These are phyloP conservation scores for Acanthococcus lagerstroemiae DNA, from an alignment of 2,888 invertebrate species.

Conservation along the genomic window DNA sequence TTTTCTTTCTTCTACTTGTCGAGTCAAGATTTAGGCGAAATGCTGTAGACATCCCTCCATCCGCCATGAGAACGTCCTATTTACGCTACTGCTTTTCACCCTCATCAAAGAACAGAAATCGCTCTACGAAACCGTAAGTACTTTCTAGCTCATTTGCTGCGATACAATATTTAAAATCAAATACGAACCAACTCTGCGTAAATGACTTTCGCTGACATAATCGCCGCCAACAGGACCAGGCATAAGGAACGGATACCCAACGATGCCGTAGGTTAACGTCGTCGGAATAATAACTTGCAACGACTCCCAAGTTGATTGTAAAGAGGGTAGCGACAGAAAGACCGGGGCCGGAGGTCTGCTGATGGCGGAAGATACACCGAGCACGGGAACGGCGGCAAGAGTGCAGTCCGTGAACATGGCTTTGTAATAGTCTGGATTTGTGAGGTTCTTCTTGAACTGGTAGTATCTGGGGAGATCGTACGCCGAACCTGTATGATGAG, in stretches of 20 bases:
- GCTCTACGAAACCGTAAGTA: neutral
- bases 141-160: neutral
- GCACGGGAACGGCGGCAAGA: constrained; percentile 46
- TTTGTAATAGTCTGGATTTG: constrained; percentile 75
- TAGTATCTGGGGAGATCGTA: constrained; percentile 81
- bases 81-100: neutral
- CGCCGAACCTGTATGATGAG: constrained; percentile 47
- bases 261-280: constrained; percentile 73
- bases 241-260: constrained; percentile 86
- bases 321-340: constrained; percentile 74
- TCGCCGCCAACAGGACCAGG: constrained; percentile 92
- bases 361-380: constrained; percentile 76
- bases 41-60: too few species aligned
- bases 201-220: constrained; percentile 48
- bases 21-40: too few species aligned
- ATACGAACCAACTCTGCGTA: neutral
- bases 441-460: constrained; percentile 55
- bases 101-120: neutral
- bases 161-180: neutral
- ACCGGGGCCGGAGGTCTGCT: constrained; percentile 71
- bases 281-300: constrained; percentile 74
- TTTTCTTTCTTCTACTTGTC: neutral
- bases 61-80: neutral
- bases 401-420: constrained; percentile 55
- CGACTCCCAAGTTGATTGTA: constrained; percentile 81